phyloP scores from a whole-genome alignment of 2,888 invertebrate species.

The Mamestra brassicae region DNA sequence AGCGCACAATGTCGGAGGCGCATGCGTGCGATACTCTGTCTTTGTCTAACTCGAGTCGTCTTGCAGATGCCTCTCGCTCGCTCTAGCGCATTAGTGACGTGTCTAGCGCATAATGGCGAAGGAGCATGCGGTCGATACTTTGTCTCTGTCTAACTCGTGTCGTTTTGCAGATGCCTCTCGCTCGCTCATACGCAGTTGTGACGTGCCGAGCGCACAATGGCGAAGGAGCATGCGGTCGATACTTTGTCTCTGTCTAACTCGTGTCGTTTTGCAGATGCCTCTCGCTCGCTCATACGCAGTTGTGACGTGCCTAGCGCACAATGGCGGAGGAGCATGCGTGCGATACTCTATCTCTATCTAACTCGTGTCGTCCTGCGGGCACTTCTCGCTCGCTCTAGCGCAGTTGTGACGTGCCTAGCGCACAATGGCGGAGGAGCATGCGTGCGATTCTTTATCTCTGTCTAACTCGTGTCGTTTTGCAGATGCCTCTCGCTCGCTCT shows the following conservation, averaged over 20 bases:
- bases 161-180: conserved; percentile 77
- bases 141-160: neutral
- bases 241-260: neutral
- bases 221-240: conserved; percentile 91
- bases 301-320: conserved; percentile 66
- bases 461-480: conserved; percentile 41
- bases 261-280: conserved; percentile 39
- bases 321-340: conserved; percentile 92
- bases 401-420: conserved; percentile 52
- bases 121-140: no score
- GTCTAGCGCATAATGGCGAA: no score
- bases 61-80: no score
- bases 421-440: conserved; percentile 92
- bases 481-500: conserved; percentile 77
- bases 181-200: conserved; percentile 52
- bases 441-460: conserved; percentile 76
- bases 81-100: no score
- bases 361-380: conserved; percentile 72
- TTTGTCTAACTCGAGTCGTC: no score
- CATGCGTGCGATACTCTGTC: no score
- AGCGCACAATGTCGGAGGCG: no score
- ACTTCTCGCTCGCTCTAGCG: conserved; percentile 69
- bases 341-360: conserved; percentile 32
- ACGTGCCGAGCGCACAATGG: conserved; percentile 79
- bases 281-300: conserved; percentile 42